Evolutionary conservation across 2,888 invertebrate species (phyloP).

Genomic region (Andrena hattorfiana): DNA sequence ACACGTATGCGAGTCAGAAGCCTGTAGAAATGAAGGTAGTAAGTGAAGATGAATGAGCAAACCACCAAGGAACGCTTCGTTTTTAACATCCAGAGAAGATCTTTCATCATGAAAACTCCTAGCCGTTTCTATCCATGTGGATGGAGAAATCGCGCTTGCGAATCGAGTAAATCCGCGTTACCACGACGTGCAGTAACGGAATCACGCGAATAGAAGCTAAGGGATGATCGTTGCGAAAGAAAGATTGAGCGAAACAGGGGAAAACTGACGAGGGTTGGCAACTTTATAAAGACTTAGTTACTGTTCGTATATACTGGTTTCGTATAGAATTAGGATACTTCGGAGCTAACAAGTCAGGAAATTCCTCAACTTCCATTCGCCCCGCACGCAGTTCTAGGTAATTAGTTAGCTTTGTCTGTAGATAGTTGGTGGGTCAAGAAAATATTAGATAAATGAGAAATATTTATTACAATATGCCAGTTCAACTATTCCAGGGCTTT

Average conservation of each 20-base stretch:
- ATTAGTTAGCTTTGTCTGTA: neutral
- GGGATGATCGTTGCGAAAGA: conserved; percentile 34
- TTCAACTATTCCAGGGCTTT: too few relatives aligned
- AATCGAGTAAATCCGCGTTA: conserved; percentile 69
- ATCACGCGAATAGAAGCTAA: conserved; percentile 31
- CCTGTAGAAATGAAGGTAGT: conserved; percentile 8
- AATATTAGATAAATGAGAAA: neutral
- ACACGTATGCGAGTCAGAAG: neutral
- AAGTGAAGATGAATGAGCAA: conserved; percentile 9
- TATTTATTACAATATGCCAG: neutral
- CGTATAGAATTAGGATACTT: conserved; percentile 16
- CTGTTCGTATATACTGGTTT: conserved; percentile 1
- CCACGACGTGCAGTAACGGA: conserved; percentile 32
- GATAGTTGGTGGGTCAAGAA: neutral
- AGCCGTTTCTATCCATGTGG: conserved; percentile 73
- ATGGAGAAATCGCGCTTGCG: conserved; percentile 58
- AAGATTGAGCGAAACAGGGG: conserved; percentile 44
- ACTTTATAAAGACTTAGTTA: conserved; percentile 26
- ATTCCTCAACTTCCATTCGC: neutral
- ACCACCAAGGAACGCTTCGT: conserved; percentile 69
- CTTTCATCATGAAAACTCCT: conserved; percentile 75
- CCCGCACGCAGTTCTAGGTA: neutral
- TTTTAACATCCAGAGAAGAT: conserved; percentile 66
- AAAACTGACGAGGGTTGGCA: conserved; percentile 47
- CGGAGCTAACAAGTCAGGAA: conserved; percentile 14